Conservation (phyloP, 2,888 invertebrate species). For the Lasioglossum morio region DNA sequence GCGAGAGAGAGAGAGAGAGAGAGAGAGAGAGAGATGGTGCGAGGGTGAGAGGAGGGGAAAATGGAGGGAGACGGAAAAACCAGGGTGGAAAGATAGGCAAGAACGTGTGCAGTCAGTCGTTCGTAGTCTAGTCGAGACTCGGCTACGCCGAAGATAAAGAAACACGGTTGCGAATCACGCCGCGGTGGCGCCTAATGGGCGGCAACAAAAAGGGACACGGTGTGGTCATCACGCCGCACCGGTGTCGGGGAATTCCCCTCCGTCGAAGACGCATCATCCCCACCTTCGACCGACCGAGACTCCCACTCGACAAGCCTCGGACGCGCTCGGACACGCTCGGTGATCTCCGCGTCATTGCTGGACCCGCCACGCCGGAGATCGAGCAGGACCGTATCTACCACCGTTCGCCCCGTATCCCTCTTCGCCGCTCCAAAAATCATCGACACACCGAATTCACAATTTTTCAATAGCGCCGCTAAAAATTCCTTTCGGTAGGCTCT, state of each 20-base stretch:
- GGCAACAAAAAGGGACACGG: conserved; percentile 81
- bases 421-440: not conserved
- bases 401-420: not conserved
- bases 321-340: conserved; percentile 65
- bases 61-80: conserved; percentile 23
- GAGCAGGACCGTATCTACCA: conserved; percentile 70
- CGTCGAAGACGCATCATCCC: conserved; percentile 47
- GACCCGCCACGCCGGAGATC: conserved; percentile 75
- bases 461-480: not conserved
- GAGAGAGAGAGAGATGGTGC: not conserved
- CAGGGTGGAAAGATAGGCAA: conserved; percentile 60
- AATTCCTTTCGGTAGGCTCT: not conserved
- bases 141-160: conserved; percentile 78
- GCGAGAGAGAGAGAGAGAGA: conserved; percentile 9
- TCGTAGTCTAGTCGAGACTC: conserved; percentile 49
- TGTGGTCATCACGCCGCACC: conserved; percentile 60
- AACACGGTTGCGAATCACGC: conserved; percentile 84
- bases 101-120: conserved; percentile 58
- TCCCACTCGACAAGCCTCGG: conserved; percentile 59
- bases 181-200: conserved; percentile 84
- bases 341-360: conserved; percentile 77
- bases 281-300: conserved; percentile 48
- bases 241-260: conserved; percentile 58
- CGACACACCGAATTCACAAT: not conserved
- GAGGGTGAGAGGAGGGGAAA: not conserved